Conservation (phyloP, 2,113 vertebrate genomes). For the Notothenia coriiceps region DNA sequence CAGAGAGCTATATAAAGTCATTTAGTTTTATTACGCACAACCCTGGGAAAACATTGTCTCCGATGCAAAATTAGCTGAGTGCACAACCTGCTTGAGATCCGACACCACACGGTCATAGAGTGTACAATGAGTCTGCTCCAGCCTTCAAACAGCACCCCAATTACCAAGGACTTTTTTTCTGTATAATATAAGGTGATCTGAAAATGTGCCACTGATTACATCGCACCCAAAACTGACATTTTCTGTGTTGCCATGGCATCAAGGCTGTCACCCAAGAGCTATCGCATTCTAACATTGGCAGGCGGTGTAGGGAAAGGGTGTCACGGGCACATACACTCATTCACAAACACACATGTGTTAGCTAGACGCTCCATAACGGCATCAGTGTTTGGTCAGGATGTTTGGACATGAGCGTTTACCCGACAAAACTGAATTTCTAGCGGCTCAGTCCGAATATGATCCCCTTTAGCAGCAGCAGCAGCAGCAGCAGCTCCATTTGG, state of each 20-base stretch:
- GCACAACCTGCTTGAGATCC: conserved; percentile 26
- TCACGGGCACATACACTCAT: conserved; percentile 57
- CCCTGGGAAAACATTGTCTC: conserved; percentile 12
- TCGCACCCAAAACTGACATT: conserved; percentile 70
- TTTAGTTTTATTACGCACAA: conserved; percentile 42
- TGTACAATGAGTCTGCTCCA: conserved; percentile 11
- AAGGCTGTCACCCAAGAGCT: conserved; percentile 78
- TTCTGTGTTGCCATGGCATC: conserved; percentile 81
- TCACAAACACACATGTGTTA: conserved; percentile 67
- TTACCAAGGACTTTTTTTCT: conserved; percentile 47
- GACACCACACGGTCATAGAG: conserved; percentile 31
- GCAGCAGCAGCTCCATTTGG: conserved; percentile 64
- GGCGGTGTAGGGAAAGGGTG: conserved; percentile 56
- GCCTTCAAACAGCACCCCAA: conserved; percentile 27
- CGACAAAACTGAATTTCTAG: conserved; percentile 52
- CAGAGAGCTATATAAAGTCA: conserved; percentile 49
- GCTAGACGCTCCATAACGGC: conserved; percentile 27
- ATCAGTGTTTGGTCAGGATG: conserved; percentile 61
- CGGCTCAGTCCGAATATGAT: conserved; percentile 64
- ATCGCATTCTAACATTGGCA: conserved; percentile 70
- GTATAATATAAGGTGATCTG: conserved; percentile 66
- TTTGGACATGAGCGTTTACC: conserved; percentile 61
- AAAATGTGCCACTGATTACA: conserved; percentile 71
- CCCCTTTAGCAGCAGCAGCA: conserved; percentile 56
- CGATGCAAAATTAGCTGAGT: conserved; percentile 53